A percentile compares a stretch with the other conserved stretches of the same genome.
Conservation (phyloP, 2,113 vertebrate species). For the Tachycineta bicolor region DNA sequence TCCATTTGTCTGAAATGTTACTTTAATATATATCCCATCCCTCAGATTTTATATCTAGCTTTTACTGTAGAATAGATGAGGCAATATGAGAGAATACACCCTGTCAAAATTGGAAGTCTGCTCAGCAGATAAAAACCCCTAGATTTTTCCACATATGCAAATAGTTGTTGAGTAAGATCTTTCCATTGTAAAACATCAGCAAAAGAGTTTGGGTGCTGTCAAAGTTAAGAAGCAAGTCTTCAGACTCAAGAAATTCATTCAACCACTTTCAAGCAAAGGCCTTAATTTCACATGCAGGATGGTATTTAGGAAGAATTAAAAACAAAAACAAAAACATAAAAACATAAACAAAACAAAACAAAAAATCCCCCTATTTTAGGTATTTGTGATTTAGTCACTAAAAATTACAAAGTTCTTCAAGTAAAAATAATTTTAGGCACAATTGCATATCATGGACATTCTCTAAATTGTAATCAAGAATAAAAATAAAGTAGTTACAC, state of each 20-base stretch:
- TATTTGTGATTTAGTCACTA: background rate
- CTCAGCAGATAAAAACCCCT: background rate
- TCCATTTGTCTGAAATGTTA: background rate
- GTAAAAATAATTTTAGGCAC: background rate
- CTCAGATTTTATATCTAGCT: background rate
- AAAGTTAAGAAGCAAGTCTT: background rate
- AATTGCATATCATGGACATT: background rate
- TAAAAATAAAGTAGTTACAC: background rate
- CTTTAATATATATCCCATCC: background rate
- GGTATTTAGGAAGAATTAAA: background rate
- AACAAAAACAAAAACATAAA: too few relatives aligned
- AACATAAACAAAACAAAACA: too few relatives aligned
- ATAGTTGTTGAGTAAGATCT: background rate
- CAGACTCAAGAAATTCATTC: background rate
- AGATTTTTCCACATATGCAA: background rate
- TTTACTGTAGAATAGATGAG: background rate
- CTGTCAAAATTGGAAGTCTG: background rate
- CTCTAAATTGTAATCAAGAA: background rate
- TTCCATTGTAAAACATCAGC: background rate
- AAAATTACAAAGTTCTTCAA: background rate
- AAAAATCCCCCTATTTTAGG: background rate
- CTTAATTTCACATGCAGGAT: background rate
- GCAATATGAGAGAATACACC: background rate
- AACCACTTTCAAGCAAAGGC: background rate
- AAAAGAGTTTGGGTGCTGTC: background rate